Conservation (phyloP, 1,140 invertebrate genomes). For the Pogonognathellus flavescens region DNA sequence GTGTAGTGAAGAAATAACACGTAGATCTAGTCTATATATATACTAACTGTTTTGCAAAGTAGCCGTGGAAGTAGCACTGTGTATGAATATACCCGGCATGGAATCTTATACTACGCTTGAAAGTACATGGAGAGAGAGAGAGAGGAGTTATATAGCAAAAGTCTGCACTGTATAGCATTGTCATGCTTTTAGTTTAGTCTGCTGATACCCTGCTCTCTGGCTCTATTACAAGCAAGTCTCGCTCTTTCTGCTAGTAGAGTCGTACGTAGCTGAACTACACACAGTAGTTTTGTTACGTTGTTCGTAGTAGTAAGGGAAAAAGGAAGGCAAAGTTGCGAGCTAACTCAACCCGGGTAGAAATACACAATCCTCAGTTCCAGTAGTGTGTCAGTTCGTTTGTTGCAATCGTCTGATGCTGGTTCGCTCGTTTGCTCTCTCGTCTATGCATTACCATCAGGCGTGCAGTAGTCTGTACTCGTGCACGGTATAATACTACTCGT, state of each 20-base stretch:
- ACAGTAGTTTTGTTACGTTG: background rate
- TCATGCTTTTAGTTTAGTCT: no score
- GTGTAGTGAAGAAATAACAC: no score
- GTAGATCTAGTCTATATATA: no score
- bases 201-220: background rate
- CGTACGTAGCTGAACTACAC: background rate
- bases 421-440: constrained; percentile 20
- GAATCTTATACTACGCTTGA: no score
- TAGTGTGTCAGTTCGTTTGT: constrained; percentile 21
- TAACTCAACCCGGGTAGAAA: constrained; percentile 28
- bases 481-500: background rate
- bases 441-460: constrained; percentile 4
- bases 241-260: background rate
- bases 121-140: no score
- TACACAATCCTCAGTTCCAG: background rate
- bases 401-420: constrained; percentile 27
- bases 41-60: no score
- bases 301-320: background rate
- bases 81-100: no score
- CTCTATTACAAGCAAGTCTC: background rate
- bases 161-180: background rate
- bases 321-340: constrained; percentile 8
- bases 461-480: background rate
- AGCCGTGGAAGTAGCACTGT: no score
- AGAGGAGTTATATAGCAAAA: background rate